Evolutionary conservation across 1,140 invertebrate species (phyloP).

Genomic region (Papilio helenus): DNA sequence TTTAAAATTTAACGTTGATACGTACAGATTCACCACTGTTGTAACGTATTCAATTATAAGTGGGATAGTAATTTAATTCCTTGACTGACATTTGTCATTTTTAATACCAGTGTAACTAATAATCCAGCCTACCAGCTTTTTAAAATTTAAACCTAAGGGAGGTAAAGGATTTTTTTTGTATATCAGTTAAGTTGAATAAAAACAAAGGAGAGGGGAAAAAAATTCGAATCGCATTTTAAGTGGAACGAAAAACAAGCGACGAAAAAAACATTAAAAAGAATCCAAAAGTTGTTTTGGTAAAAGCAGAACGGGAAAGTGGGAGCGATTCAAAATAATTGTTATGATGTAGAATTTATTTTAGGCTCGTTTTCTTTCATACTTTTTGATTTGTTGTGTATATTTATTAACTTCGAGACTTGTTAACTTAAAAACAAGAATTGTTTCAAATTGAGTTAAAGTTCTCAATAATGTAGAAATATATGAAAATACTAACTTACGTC

Average conservation of each 20-base stretch:
- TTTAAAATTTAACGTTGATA: too few species aligned
- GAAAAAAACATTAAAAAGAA: conserved; percentile 10
- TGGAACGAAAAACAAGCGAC: conserved; percentile 22
- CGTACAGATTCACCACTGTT: too few species aligned
- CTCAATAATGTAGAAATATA: too few species aligned
- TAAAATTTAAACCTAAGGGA: neutral
- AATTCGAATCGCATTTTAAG: conserved; percentile 3
- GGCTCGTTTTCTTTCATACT: neutral
- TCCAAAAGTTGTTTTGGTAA: conserved; percentile 16
- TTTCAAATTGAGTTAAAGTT: too few species aligned
- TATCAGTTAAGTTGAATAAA: neutral
- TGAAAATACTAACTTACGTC: too few species aligned
- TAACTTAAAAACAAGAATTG: too few species aligned
- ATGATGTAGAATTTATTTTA: neutral
- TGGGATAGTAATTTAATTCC: too few species aligned
- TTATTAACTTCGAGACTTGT: neutral
- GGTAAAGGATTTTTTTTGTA: neutral
- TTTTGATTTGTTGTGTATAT: neutral
- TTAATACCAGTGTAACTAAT: neutral
- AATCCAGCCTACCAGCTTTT: neutral
- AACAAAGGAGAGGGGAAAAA: neutral
- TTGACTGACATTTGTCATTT: too few species aligned
- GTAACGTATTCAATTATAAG: too few species aligned
- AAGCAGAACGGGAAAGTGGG: conserved; percentile 15
- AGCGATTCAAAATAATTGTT: conserved; percentile 24